These are phyloP conservation scores for Lasioglossum morio DNA, from an alignment of 2,888 invertebrate species.

Conservation along the genomic window DNA sequence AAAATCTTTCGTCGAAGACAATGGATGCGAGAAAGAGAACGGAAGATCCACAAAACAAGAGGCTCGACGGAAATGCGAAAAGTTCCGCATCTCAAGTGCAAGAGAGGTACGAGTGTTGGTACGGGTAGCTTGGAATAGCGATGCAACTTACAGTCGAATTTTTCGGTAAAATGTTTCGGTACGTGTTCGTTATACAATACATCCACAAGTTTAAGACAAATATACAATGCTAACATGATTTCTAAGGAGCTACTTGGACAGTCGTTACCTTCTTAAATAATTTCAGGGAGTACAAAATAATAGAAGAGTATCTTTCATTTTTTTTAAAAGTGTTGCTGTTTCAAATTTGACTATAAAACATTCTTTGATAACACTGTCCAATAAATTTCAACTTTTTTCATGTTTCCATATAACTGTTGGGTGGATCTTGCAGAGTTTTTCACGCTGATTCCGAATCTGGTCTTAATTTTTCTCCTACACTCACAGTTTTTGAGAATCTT, in stretches of 20 bases:
- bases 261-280: too few species aligned
- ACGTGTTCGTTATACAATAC: slow-evolving; percentile 24
- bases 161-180: slow-evolving; percentile 7
- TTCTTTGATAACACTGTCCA: too few species aligned
- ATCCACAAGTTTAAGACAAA: background rate
- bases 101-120: slow-evolving; percentile 15
- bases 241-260: too few species aligned
- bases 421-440: too few species aligned
- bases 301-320: background rate
- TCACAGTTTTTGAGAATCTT: too few species aligned
- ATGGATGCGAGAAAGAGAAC: background rate
- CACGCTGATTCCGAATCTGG: too few species aligned
- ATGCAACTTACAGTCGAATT: slow-evolving; percentile 27
- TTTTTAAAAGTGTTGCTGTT: background rate
- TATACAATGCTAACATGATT: background rate
- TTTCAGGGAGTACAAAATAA: background rate
- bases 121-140: background rate
- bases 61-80: slow-evolving; percentile 28
- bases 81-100: slow-evolving; percentile 29
- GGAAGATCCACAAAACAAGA: slow-evolving; percentile 11
- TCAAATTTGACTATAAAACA: background rate
- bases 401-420: too few species aligned
- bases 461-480: too few species aligned
- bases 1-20: slow-evolving; percentile 6
- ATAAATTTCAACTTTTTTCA: too few species aligned